Conservation (phyloP, 2,888 invertebrate genomes). For the Slavum lentiscoides region DNA sequence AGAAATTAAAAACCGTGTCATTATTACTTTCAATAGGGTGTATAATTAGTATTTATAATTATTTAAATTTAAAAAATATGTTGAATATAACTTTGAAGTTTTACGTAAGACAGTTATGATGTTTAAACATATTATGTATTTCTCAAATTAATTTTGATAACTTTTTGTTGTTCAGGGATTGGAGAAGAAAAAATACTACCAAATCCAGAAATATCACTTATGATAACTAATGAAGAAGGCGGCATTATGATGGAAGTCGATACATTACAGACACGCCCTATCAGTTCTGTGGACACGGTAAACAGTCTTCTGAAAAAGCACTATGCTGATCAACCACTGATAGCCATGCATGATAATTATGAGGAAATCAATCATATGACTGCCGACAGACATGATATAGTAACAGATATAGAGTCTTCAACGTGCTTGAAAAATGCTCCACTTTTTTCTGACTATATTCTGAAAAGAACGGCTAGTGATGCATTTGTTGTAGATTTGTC, state of each 20-base stretch:
- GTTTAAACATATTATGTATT: too few species aligned
- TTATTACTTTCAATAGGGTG: too few species aligned
- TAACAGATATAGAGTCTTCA: conserved; percentile 30
- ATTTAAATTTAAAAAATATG: too few species aligned
- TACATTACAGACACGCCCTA: conserved; percentile 12
- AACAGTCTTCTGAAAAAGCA: neutral
- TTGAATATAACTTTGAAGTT: too few species aligned
- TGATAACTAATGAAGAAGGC: conserved; percentile 43
- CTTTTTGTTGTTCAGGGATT: neutral
- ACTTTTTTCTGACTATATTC: conserved; percentile 46
- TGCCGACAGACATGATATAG: conserved; percentile 8
- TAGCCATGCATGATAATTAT: conserved; percentile 4
- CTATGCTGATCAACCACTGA: conserved; percentile 4
- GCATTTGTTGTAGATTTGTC: conserved; percentile 73
- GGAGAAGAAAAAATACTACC: conserved; percentile 3
- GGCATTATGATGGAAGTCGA: conserved; percentile 47
- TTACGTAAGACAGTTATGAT: too few species aligned
- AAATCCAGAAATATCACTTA: conserved; percentile 45
- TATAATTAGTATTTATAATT: too few species aligned
- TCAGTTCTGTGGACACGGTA: neutral
- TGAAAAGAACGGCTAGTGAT: conserved; percentile 50
- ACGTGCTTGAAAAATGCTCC: conserved; percentile 42
- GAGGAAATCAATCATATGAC: conserved; percentile 18
- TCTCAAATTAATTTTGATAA: neutral
- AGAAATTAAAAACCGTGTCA: too few species aligned